Evolutionary conservation across 1,140 invertebrate species (phyloP).

Genomic region (Nixonia krombeini): DNA sequence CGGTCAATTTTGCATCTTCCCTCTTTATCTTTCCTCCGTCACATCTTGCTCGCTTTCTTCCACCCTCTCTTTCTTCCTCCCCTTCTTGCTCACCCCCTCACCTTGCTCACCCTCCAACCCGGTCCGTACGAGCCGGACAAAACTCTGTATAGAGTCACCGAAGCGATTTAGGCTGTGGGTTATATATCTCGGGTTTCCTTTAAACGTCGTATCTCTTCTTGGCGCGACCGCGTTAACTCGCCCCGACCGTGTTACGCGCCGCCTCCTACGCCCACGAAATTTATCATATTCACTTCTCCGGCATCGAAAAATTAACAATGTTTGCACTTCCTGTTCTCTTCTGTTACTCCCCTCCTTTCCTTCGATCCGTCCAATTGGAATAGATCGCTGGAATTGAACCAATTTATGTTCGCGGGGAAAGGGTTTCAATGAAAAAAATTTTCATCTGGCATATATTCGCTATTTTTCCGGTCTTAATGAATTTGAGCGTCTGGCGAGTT

Average conservation of each 20-base stretch:
- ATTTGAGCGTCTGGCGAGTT: too few species aligned
- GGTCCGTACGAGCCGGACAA: conserved; percentile 15
- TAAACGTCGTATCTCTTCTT: conserved; percentile 3
- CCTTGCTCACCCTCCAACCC: conserved; percentile 6
- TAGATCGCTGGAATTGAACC: too few species aligned
- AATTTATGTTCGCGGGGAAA: too few species aligned
- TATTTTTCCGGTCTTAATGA: too few species aligned
- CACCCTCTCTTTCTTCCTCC: background rate
- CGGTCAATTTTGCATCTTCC: background rate
- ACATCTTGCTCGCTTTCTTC: background rate
- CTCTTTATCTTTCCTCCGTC: background rate
- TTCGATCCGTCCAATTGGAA: too few species aligned
- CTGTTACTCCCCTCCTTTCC: too few species aligned
- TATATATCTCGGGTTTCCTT: conserved; percentile 10
- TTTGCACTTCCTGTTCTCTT: too few species aligned
- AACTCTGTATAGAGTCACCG: conserved; percentile 28
- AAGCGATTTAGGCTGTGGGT: conserved; percentile 28
- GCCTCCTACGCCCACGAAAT: conserved; percentile 12
- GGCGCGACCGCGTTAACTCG: conserved; percentile 14
- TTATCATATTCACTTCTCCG: conserved; percentile 32
- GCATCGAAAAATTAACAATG: too few species aligned
- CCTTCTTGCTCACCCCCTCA: background rate
- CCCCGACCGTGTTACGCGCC: conserved; percentile 9
- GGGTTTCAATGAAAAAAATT: too few species aligned
- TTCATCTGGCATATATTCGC: too few species aligned